Evolutionary conservation across 2,113 vertebrate genomes (phyloP).

Genomic region (Numenius arquata): DNA sequence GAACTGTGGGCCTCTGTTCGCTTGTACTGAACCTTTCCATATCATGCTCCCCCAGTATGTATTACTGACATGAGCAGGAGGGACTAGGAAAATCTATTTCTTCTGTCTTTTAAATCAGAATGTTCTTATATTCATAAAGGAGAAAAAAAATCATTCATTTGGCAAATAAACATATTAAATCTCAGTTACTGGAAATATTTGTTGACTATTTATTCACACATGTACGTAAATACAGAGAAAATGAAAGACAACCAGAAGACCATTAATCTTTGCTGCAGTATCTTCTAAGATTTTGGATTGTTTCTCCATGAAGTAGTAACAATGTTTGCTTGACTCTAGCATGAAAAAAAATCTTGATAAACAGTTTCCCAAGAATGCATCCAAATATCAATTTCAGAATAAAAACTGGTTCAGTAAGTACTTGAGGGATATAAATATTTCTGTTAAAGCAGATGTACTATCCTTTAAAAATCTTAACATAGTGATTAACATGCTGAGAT

Average conservation of each 20-base stretch:
- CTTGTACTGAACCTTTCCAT: not conserved
- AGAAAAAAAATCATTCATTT: not conserved
- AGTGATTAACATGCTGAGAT: not conserved
- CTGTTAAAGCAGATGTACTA: not conserved
- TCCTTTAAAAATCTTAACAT: not conserved
- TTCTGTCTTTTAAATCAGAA: not conserved
- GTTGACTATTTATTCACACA: not conserved
- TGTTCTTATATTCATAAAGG: not conserved
- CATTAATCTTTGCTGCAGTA: not conserved
- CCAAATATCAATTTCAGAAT: not conserved
- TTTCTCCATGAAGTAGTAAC: not conserved
- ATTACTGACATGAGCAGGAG: not conserved
- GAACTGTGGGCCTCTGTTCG: not conserved
- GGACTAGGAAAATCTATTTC: not conserved
- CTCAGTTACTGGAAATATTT: not conserved
- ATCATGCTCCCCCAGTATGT: not conserved
- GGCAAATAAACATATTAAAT: not conserved
- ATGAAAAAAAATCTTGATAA: not conserved
- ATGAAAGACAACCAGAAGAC: not conserved
- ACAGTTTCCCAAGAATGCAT: not conserved
- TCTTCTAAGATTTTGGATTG: not conserved
- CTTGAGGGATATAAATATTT: not conserved
- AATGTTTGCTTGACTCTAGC: not conserved
- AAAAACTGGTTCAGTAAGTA: not conserved
- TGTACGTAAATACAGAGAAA: not conserved